Percentiles rank a stretch among this genome's conserved stretches.
phyloP scores from a whole-genome alignment of 2,797 vertebrate genomes.

The Scolopax bukidnonensis region DNA sequence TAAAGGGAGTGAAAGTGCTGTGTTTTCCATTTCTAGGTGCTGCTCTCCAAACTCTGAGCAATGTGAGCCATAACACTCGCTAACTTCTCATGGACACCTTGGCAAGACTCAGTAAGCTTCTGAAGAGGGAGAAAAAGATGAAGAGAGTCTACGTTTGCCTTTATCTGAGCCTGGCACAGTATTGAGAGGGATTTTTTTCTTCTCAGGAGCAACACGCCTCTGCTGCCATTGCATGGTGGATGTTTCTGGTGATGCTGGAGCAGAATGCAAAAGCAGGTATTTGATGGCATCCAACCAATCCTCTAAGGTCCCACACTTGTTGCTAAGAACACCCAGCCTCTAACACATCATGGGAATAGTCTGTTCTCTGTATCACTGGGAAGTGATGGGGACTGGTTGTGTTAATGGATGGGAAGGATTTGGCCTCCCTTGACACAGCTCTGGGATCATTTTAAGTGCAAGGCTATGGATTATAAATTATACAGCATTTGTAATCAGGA shows the following conservation, averaged over 20 bases:
- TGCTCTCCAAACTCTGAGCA: background rate
- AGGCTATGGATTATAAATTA: conserved; percentile 70
- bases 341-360: background rate
- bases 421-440: conserved; percentile 8
- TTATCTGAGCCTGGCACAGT: background rate
- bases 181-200: background rate
- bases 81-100: background rate
- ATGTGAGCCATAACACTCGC: background rate
- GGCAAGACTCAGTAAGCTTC: background rate
- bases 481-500: conserved; percentile 70
- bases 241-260: background rate
- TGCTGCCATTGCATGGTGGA: background rate
- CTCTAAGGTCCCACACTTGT: background rate
- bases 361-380: background rate
- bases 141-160: background rate
- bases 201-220: background rate
- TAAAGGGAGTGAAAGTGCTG: background rate
- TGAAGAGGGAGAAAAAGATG: background rate
- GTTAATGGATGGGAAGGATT: conserved; percentile 30
- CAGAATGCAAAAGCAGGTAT: background rate
- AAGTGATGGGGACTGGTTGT: background rate
- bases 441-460: conserved; percentile 52
- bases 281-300: background rate
- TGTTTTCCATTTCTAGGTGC: conserved; percentile 18
- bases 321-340: background rate